These are phyloP conservation scores for Ptilodon capucinus DNA, from an alignment of 2,888 invertebrate genomes.

Conservation along the genomic window DNA sequence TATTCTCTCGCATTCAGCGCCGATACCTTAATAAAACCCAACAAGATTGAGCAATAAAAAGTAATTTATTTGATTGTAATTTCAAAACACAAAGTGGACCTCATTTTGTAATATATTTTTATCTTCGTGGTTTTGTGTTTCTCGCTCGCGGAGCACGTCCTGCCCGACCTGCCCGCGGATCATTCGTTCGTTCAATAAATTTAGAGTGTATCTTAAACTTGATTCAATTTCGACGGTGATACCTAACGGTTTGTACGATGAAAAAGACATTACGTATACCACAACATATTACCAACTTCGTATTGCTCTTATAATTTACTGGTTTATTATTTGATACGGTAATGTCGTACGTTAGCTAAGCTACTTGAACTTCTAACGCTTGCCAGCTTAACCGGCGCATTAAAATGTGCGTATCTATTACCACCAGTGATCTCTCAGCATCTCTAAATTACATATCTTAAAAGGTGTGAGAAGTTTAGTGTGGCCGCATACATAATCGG, in stretches of 20 bases:
- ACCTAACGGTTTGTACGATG: slow-evolving; percentile 50
- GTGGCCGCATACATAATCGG: slow-evolving; percentile 47
- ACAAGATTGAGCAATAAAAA: slow-evolving; percentile 83
- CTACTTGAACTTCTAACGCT: slow-evolving; percentile 28
- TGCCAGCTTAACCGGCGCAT: slow-evolving; percentile 40
- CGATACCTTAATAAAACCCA: slow-evolving; percentile 82
- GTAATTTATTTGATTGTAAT: slow-evolving; percentile 83
- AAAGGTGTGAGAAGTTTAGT: slow-evolving; percentile 67
- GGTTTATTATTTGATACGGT: slow-evolving; percentile 20
- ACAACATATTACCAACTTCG: slow-evolving; percentile 40
- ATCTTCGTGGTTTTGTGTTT: slow-evolving; percentile 80
- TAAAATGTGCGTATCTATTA: slow-evolving; percentile 63
- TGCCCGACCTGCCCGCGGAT: slow-evolving; percentile 53
- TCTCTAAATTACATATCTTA: slow-evolving; percentile 60
- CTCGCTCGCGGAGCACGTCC: slow-evolving; percentile 69
- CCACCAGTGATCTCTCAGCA: slow-evolving; percentile 41
- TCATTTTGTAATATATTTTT: slow-evolving; percentile 82
- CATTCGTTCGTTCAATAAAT: slow-evolving; percentile 62
- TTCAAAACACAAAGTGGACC: slow-evolving; percentile 81
- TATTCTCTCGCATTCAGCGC: slow-evolving; percentile 75
- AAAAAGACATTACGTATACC: slow-evolving; percentile 67
- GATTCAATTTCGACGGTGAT: slow-evolving; percentile 62
- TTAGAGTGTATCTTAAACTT: slow-evolving; percentile 56
- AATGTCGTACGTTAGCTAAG: slow-evolving; percentile 16
- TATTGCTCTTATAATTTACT: slow-evolving; percentile 27